Conservation (phyloP, 23 tunicate genomes). For the Halocynthia roretzi region DNA sequence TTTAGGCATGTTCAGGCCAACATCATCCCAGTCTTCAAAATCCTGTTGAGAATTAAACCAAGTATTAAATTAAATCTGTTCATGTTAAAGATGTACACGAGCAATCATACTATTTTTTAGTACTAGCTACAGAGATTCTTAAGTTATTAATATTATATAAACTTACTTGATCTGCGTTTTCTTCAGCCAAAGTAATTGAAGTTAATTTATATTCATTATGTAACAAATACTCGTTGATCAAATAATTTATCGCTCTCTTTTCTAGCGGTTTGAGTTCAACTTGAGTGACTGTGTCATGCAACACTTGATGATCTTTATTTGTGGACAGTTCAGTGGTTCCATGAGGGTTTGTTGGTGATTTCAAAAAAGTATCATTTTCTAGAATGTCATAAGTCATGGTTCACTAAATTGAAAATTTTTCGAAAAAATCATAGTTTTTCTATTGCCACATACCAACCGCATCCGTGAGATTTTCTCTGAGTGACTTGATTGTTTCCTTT, state of each 20-base stretch:
- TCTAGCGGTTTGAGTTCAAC: slow-evolving; percentile 44
- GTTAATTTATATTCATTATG: slow-evolving; percentile 58
- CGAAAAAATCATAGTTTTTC: too few relatives aligned
- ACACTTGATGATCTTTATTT: not conserved
- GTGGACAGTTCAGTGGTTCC: not conserved
- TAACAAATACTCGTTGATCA: slow-evolving; percentile 73
- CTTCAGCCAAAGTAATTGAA: slow-evolving; percentile 84
- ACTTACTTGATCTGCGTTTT: slow-evolving; percentile 67
- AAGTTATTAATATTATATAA: not conserved
- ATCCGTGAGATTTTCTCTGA: slow-evolving; percentile 68
- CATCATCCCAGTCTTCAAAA: slow-evolving; percentile 97
- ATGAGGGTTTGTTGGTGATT: not conserved
- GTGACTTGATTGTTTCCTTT: slow-evolving; percentile 83
- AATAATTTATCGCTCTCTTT: slow-evolving; percentile 56
- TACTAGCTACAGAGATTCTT: too few relatives aligned
- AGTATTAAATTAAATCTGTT: too few relatives aligned
- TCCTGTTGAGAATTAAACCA: slow-evolving; percentile 25
- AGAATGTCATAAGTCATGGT: not conserved
- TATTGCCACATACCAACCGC: slow-evolving; percentile 35
- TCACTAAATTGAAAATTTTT: too few relatives aligned
- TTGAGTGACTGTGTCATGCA: not conserved
- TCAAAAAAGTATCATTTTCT: slow-evolving; percentile 36
- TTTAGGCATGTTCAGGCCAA: slow-evolving; percentile 81
- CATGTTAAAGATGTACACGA: too few relatives aligned
- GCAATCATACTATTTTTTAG: too few relatives aligned